Base-by-base conservation (phyloP, 2,797 vertebrate genomes). In the Hyperoplus immaculatus region DNA sequence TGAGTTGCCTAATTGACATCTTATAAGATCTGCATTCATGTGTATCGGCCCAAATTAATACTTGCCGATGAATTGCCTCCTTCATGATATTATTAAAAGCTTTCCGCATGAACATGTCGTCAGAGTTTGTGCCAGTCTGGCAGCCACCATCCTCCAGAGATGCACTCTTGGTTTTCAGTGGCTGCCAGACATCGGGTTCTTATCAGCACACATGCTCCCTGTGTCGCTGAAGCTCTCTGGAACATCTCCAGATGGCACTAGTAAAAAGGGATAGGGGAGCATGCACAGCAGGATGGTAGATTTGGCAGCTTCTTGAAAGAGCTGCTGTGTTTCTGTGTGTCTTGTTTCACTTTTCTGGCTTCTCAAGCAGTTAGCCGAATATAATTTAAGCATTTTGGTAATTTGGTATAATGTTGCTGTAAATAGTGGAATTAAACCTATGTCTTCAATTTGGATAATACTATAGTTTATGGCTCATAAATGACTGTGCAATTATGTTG, bases 261-360 rank as follows among this genome's bases (percentile, higher is more conserved):
- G 86, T 87, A 80, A 81, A 91, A 84, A 51, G 80, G 70, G 70
- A 62, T 87, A 83, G 75, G 82, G 84, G 86, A 75, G 77, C 87
- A 78, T 8, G 76, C 42, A 8, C 82, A 79, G 77, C 73, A 75
- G 68, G 80, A 84, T 61, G 60, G 84, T 77, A 38, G 70, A 83
- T 80, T 78, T 94, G 93, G 91, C 92, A 86, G 84, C 71, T 46
- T 80, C 72, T 87, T 92, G 88, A 92, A 91, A 93, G 89, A 69
- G 78, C 66, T 69, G 72, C 83, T 86, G 43, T 16, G 16, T 54
- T 54, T 73, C 47, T 59, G 73, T 66, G 81, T 74, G 78, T 91
- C 83, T 86, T 87, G 66, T 87, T 86, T 78, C 72, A 46, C 51
- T 83, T 69, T 77, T 87, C 29, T 51, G 73, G 67, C 57, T 78